A percentile compares a stretch with the other conserved stretches of the same genome.
phyloP scores from a whole-genome alignment of 2,888 invertebrate genomes.

The Conops quadrifasciatus region DNA sequence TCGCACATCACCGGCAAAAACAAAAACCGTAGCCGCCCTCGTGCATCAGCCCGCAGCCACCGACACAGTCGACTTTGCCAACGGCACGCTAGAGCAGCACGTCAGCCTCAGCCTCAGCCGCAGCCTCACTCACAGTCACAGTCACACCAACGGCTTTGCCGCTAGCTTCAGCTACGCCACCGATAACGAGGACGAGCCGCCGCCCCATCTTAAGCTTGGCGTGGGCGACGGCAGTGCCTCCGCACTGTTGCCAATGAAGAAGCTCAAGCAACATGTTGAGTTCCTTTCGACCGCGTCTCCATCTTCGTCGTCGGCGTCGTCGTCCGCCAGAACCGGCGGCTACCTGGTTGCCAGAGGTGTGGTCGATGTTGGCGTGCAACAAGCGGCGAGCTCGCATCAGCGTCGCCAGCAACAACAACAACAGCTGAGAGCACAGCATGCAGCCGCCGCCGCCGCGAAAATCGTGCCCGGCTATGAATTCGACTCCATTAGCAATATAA shows the following conservation, averaged over 20 bases:
- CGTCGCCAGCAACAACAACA: constrained; percentile 34
- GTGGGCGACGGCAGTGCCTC: constrained; percentile 38
- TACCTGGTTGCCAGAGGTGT: not conserved
- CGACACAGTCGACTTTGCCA: constrained; percentile 27
- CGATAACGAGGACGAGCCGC: constrained; percentile 48
- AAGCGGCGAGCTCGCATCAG: constrained; percentile 12
- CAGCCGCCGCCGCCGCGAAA: constrained; percentile 48
- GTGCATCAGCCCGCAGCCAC: constrained; percentile 27
- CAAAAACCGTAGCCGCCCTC: constrained; percentile 30
- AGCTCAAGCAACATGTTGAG: constrained; percentile 59
- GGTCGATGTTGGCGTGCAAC: not conserved
- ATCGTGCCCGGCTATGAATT: constrained; percentile 77
- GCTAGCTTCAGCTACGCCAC: constrained; percentile 51
- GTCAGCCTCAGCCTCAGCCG: constrained; percentile 35
- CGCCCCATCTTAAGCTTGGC: not conserved
- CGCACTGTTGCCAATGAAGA: constrained; percentile 54
- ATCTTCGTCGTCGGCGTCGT: constrained; percentile 42
- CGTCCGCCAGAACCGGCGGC: constrained; percentile 28
- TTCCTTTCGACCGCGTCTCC: constrained; percentile 53
- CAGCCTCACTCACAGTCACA: constrained; percentile 39
- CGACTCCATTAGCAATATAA: constrained; percentile 86
- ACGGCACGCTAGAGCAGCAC: constrained; percentile 16
- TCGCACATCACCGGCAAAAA: constrained; percentile 26
- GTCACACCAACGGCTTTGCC: constrained; percentile 45
- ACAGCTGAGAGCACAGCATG: constrained; percentile 34